Evolutionary conservation across 1,140 invertebrate species (phyloP).

Genomic region (Coenobita brevimanus): DNA sequence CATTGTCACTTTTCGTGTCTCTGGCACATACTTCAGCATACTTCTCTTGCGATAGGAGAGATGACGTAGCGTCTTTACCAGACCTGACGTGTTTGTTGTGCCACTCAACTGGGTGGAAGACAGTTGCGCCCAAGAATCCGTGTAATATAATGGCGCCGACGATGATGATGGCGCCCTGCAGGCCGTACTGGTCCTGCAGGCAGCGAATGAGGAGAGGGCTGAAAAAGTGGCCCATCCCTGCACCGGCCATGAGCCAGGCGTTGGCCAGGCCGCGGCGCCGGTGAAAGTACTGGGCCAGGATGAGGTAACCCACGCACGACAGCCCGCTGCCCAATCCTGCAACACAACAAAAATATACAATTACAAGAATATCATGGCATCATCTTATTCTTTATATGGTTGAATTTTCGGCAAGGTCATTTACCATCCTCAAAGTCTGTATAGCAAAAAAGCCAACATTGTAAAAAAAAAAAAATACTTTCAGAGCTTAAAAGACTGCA

Average conservation of each 20-base stretch:
- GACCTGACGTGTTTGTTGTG: background rate
- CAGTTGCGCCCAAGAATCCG: constrained; percentile 21
- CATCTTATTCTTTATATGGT: no score
- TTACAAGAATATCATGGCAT: no score
- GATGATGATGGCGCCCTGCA: constrained; percentile 39
- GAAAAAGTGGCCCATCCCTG: constrained; percentile 29
- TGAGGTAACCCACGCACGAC: constrained; percentile 46
- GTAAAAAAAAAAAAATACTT: no score
- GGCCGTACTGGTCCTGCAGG: constrained; percentile 40
- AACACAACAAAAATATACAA: background rate
- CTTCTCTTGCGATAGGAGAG: no score
- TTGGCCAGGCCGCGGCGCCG: constrained; percentile 36
- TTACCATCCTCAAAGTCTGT: no score
- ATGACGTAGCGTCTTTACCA: no score
- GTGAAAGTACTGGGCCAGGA: constrained; percentile 51
- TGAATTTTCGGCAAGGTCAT: no score
- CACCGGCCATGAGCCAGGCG: constrained; percentile 35
- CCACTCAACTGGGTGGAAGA: constrained; percentile 60
- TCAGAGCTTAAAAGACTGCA: no score
- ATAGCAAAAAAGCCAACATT: no score
- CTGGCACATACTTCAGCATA: no score
- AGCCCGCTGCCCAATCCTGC: constrained; percentile 38
- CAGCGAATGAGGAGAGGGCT: constrained; percentile 30
- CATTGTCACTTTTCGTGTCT: no score
- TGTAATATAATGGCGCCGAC: constrained; percentile 41